Conservation (phyloP, 2,888 invertebrate genomes). For the Subacronicta megacephala region DNA sequence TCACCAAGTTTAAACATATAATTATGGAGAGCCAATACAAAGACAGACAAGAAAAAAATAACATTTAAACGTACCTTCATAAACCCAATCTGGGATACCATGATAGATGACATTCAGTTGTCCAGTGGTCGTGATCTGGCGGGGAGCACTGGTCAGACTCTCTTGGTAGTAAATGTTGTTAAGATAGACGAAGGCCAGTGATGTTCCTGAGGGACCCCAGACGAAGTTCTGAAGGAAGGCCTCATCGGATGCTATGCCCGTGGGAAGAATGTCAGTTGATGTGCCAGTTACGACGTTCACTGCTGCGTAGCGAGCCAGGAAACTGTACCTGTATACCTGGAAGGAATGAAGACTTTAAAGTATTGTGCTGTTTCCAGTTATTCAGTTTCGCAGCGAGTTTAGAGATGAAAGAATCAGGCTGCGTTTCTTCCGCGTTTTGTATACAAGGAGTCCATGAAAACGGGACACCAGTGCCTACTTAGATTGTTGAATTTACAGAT, state of each 20-base stretch:
- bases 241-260: slow-evolving; percentile 68
- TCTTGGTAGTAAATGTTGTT: slow-evolving; percentile 94
- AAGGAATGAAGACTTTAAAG: slow-evolving; percentile 30
- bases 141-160: slow-evolving; percentile 78
- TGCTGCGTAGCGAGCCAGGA: slow-evolving; percentile 92
- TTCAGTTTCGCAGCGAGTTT: no score
- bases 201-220: slow-evolving; percentile 94
- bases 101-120: slow-evolving; percentile 92
- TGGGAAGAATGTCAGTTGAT: slow-evolving; percentile 69
- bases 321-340: slow-evolving; percentile 95
- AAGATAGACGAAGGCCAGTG: slow-evolving; percentile 92
- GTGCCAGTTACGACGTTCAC: slow-evolving; percentile 90
- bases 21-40: no score
- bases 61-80: slow-evolving; percentile 93
- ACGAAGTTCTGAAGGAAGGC: slow-evolving; percentile 92
- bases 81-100: slow-evolving; percentile 98
- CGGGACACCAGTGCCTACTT: no score
- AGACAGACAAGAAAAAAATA: no score
- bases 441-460: no score
- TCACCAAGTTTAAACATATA: no score
- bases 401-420: no score
- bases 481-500: no score
- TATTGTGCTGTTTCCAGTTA: not conserved
- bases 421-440: no score
- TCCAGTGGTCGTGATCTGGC: slow-evolving; percentile 91